These are phyloP conservation scores for Tragelaphus buxtoni DNA, from an alignment of 2,113 vertebrate genomes.

Conservation along the genomic window DNA sequence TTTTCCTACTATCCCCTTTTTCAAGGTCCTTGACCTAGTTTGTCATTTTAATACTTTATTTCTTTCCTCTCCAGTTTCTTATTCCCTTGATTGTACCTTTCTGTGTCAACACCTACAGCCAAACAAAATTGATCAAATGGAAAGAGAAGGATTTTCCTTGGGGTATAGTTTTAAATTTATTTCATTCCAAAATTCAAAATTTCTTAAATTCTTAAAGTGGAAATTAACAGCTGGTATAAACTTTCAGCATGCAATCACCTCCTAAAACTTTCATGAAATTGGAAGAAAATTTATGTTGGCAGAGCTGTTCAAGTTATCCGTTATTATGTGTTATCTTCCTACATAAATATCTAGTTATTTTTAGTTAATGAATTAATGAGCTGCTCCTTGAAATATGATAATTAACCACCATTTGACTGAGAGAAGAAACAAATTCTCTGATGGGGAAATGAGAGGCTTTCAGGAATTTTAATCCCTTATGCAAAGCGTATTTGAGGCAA, in stretches of 20 bases:
- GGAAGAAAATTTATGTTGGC: background rate
- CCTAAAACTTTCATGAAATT: slow-evolving; percentile 48
- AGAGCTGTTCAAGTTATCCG: background rate
- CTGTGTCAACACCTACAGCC: background rate
- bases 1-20: background rate
- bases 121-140: slow-evolving; percentile 27
- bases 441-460: slow-evolving; percentile 66
- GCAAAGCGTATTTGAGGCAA: slow-evolving; percentile 62
- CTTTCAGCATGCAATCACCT: background rate
- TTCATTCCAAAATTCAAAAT: slow-evolving; percentile 19
- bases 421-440: slow-evolving; percentile 62
- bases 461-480: slow-evolving; percentile 68
- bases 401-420: slow-evolving; percentile 64
- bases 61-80: background rate
- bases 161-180: slow-evolving; percentile 18
- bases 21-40: background rate
- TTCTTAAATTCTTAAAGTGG: slow-evolving; percentile 7
- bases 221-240: slow-evolving; percentile 27
- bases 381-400: slow-evolving; percentile 70
- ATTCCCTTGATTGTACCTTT: background rate
- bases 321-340: slow-evolving; percentile 54
- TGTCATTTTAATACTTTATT: background rate
- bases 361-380: slow-evolving; percentile 68
- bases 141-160: background rate
- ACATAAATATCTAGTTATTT: slow-evolving; percentile 69